A percentile compares a stretch with the other conserved stretches of the same genome.
These are phyloP conservation scores for Tethea ocularis DNA, from an alignment of 2,888 invertebrate species.

Conservation along the genomic window DNA sequence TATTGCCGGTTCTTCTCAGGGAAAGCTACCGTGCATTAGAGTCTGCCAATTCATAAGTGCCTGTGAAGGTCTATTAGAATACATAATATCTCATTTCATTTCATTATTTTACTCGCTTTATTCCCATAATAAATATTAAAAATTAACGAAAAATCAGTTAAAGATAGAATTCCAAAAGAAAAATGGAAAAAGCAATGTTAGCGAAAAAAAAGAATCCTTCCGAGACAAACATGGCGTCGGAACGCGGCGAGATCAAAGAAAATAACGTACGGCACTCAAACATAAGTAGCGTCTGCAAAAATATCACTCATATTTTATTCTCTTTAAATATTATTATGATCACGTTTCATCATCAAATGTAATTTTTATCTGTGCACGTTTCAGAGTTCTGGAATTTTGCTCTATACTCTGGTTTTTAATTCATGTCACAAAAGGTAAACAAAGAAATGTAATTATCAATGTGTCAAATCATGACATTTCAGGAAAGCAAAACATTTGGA, in stretches of 20 bases:
- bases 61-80: too few species aligned
- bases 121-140: neutral
- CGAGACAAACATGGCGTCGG: slow-evolving; percentile 9
- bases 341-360: neutral
- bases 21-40: too few species aligned
- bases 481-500: too few species aligned
- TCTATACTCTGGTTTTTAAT: too few species aligned
- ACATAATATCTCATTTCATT: neutral
- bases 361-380: neutral
- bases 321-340: neutral
- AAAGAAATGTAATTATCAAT: too few species aligned
- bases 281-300: slow-evolving; percentile 11
- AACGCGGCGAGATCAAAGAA: slow-evolving; percentile 16
- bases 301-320: neutral
- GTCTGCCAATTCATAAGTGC: too few species aligned
- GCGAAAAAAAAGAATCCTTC: neutral
- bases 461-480: too few species aligned
- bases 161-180: neutral
- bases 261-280: slow-evolving; percentile 11
- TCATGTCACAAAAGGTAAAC: too few species aligned
- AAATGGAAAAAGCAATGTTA: neutral
- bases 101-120: neutral
- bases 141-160: neutral
- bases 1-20: too few species aligned
- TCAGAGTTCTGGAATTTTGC: too few species aligned